These are phyloP conservation scores for Physella acuta DNA, from an alignment of 1,140 invertebrate genomes.

Conservation along the genomic window DNA sequence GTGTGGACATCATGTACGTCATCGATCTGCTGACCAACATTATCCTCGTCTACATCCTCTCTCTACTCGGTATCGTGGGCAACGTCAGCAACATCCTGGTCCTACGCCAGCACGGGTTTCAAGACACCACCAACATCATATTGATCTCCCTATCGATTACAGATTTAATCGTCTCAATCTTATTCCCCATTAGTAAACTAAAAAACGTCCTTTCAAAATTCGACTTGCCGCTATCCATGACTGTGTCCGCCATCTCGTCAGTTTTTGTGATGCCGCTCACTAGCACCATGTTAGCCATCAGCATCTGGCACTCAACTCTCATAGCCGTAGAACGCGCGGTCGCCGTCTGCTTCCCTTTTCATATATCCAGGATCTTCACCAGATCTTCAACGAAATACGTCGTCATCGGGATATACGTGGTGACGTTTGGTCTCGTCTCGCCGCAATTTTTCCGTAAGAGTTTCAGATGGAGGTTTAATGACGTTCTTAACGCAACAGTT, in stretches of 20 bases:
- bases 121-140: no score
- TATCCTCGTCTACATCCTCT: no score
- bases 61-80: no score
- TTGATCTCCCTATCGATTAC: no score
- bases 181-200: no score
- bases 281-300: neutral
- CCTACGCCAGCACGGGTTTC: no score
- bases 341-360: constrained; percentile 13
- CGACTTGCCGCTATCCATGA: neutral
- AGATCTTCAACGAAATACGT: neutral
- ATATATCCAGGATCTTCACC: neutral
- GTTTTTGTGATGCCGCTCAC: neutral
- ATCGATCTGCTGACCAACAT: no score
- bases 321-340: constrained; percentile 7
- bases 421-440: neutral
- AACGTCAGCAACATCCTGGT: no score
- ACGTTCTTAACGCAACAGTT: neutral
- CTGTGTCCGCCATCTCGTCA: neutral
- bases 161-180: no score
- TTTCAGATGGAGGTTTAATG: neutral
- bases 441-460: neutral
- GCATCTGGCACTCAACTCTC: neutral
- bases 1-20: no score
- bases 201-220: no score
- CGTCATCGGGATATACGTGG: neutral